Conservation (phyloP, 2,888 invertebrate species). For the Aspidiotus destructor region DNA sequence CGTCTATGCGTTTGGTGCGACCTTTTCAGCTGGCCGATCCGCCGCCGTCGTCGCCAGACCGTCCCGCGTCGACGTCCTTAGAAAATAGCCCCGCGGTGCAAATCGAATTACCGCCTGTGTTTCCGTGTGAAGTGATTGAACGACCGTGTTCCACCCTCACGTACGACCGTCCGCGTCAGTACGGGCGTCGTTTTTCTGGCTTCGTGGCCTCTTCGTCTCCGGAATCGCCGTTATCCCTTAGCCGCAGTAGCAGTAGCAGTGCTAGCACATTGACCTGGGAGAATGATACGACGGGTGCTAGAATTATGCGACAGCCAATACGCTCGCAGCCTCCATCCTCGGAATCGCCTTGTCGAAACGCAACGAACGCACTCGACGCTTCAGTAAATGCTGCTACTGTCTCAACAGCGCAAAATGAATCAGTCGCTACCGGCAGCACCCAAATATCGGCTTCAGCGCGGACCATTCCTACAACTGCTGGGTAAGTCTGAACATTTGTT, state of each 20-base stretch:
- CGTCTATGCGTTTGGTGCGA: conserved; percentile 31
- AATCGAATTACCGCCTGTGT: conserved; percentile 27
- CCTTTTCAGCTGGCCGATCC: conserved; percentile 31
- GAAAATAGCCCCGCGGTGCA: conserved; percentile 7
- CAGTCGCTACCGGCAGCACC: not conserved
- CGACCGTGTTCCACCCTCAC: conserved; percentile 18
- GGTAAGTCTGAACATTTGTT: not conserved
- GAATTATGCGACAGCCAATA: not conserved
- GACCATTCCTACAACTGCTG: not conserved
- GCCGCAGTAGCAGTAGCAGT: not conserved
- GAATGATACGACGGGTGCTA: not conserved
- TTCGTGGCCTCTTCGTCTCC: conserved; percentile 11
- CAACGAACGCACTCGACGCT: not conserved
- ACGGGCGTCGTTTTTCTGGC: conserved; percentile 22
- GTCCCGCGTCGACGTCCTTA: conserved; percentile 1
- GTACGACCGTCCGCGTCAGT: conserved; percentile 26
- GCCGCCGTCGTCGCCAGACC: not conserved
- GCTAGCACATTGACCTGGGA: conserved; percentile 7
- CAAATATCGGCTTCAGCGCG: not conserved
- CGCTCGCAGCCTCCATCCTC: not conserved
- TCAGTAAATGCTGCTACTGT: not conserved
- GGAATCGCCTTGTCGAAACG: not conserved
- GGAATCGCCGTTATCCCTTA: not conserved
- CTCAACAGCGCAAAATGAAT: not conserved
- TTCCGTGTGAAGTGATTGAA: conserved; percentile 29